Evolutionary conservation across 2,113 vertebrate genomes (phyloP).

Genomic region (Centropus unirufus): DNA sequence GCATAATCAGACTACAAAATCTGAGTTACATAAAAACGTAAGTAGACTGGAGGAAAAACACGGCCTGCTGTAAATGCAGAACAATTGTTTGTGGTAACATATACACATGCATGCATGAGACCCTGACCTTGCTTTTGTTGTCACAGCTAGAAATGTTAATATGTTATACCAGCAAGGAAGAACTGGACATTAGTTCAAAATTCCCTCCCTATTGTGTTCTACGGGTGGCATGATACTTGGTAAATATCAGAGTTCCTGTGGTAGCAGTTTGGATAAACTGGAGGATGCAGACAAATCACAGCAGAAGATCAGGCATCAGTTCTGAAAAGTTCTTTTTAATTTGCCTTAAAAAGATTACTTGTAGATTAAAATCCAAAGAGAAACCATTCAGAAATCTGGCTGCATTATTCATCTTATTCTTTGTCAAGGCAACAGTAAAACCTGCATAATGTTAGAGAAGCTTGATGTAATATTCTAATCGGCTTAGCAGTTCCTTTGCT

Average conservation of each 20-base stretch:
- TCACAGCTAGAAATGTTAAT: background rate
- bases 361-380: background rate
- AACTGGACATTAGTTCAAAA: background rate
- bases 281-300: background rate
- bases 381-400: constrained; percentile 4
- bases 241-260: background rate
- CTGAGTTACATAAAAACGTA: background rate
- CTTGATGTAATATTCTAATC: background rate
- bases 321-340: background rate
- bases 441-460: background rate
- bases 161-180: background rate
- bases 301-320: background rate
- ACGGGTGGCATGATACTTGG: background rate
- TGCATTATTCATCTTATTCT: background rate
- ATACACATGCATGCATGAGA: background rate
- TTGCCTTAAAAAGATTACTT: background rate
- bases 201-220: background rate
- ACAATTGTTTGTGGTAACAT: background rate
- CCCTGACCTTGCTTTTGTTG: background rate
- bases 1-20: constrained; percentile 33
- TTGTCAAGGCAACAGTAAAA: background rate
- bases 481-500: background rate
- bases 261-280: background rate
- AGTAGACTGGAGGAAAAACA: background rate
- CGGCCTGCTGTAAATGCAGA: background rate